These are phyloP conservation scores for Oreortyx pictus DNA, from an alignment of 2,797 vertebrate genomes.

Conservation along the genomic window DNA sequence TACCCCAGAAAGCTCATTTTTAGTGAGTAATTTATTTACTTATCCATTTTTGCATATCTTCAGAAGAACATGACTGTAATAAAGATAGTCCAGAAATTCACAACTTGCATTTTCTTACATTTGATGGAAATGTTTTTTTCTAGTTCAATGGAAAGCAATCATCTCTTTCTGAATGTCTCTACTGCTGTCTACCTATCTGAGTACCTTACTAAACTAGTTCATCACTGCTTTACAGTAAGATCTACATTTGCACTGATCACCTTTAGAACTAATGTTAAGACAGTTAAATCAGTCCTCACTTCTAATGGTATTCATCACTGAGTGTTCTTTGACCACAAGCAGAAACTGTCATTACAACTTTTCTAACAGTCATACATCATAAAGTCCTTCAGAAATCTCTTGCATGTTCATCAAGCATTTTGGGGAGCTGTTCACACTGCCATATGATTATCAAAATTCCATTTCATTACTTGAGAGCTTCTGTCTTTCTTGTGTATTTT, in stretches of 20 bases:
- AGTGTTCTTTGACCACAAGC: background rate
- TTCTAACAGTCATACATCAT: background rate
- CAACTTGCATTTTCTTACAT: background rate
- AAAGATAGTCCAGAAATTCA: rapidly evolving
- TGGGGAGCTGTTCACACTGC: background rate
- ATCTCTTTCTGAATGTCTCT: background rate
- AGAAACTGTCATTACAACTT: background rate
- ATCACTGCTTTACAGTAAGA: background rate
- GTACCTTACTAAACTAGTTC: background rate
- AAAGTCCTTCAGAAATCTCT: background rate
- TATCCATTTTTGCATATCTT: background rate
- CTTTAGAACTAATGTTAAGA: background rate
- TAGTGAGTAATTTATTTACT: background rate
- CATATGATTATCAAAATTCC: background rate
- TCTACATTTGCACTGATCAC: background rate
- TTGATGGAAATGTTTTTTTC: background rate
- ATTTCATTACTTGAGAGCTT: background rate
- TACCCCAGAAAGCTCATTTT: background rate
- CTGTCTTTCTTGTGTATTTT: background rate
- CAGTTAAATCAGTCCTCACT: background rate
- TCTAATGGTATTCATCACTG: background rate
- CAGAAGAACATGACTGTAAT: rapidly evolving
- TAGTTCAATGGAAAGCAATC: background rate
- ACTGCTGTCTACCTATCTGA: background rate
- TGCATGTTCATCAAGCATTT: background rate